Base-by-base conservation (phyloP, 2,113 vertebrate species). In the Thunnus thynnus region DNA sequence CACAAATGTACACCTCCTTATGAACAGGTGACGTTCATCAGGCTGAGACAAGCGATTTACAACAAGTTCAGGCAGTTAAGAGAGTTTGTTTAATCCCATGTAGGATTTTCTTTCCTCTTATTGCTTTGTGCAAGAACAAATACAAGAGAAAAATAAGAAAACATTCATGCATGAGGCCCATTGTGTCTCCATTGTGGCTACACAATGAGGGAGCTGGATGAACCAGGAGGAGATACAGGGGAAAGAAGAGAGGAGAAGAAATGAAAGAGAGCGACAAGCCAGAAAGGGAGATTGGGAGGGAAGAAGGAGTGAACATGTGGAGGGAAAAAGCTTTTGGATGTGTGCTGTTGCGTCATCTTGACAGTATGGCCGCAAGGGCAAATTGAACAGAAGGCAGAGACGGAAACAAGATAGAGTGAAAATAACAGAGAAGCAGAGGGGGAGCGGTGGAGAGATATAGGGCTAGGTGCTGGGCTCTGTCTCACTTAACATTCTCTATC, bases 391-490 rank as follows among this genome's bases (percentile, higher is more conserved):
- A 13, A 48, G 18, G 13, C 14, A 65, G 69, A 74, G 11, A 68
- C 3, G 13, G 55, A 69, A 80, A 65, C 16, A 1, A 44, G 55
- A 52, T 32, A 13, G 14, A 54, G 32, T 4, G 48, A 44, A 20
- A 72, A 70, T 50, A 66, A 65, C 2, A 75, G 46, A 41, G 0
- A 10, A 13, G 16, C 5, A 52, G 36, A 47, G 4, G 13, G 50
- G 30, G 14, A 13, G 30, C 36, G 20, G 14, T 18, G 16, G 27
- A 14, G 13, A 36, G 54, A 70, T 52, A 12, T 3, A 5, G 14
- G 41, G 44, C 74, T 13, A 46, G 63, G 58, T 57, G 11, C 71
- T 64, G 72, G 74, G 62, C 58, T 83, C 32, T 46, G 16, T 79
- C 72, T 72, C 44, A 61, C 17, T 72, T 25, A 30, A 78, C 68